Evolutionary conservation across 2,113 vertebrate genomes (phyloP).

Genomic region (Willisornis vidua): DNA sequence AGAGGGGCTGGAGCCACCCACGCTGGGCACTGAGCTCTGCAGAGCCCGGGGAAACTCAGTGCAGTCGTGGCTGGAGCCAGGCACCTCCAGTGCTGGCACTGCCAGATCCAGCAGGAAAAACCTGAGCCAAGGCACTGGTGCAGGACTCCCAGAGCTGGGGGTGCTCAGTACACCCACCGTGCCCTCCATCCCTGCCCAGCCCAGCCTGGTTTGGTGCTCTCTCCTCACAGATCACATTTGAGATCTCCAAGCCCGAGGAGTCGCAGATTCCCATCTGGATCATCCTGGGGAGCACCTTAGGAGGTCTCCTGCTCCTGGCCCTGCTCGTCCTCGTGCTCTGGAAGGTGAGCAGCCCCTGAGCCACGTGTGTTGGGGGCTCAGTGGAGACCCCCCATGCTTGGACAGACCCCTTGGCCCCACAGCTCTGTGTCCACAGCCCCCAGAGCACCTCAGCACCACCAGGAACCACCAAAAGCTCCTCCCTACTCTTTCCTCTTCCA

Average conservation of each 20-base stretch:
- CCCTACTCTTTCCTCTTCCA: accelerated
- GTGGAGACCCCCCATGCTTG: accelerated
- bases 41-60: accelerated
- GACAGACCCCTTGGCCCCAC: background rate
- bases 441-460: accelerated
- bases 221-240: slow-evolving; percentile 80
- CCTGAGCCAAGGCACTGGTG: accelerated
- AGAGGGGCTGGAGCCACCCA: background rate
- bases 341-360: slow-evolving; percentile 80
- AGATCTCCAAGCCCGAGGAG: slow-evolving; percentile 88
- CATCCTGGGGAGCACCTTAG: slow-evolving; percentile 88
- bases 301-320: slow-evolving; percentile 89
- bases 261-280: slow-evolving; percentile 86
- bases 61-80: accelerated
- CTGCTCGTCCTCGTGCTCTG: slow-evolving; percentile 88
- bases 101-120: accelerated
- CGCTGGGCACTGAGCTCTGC: background rate
- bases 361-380: accelerated
- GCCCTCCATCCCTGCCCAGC: background rate
- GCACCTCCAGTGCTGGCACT: accelerated
- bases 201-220: background rate
- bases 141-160: background rate
- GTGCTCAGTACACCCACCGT: background rate
- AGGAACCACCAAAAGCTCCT: background rate
- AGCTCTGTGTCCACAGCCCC: accelerated